Conservation (phyloP, 2,888 invertebrate genomes). For the Cecidostiba fungosa region DNA sequence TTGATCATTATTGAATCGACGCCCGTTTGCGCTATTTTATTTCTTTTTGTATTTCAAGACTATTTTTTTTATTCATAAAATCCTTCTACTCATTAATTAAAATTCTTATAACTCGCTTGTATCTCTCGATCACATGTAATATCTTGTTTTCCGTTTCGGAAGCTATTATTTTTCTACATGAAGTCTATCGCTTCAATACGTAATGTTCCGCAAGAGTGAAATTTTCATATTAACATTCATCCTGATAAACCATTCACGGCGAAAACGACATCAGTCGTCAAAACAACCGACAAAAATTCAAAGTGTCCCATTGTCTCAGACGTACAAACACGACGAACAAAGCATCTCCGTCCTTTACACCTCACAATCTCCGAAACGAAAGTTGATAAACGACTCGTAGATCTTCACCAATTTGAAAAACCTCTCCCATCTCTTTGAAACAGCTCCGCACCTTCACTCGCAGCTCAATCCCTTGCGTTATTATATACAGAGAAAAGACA, state of each 20-base stretch:
- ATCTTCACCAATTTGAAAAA: neutral
- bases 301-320: neutral
- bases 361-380: neutral
- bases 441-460: neutral
- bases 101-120: too few relatives aligned
- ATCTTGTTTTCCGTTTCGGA: neutral
- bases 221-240: neutral
- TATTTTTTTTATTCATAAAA: too few relatives aligned
- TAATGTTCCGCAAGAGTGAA: neutral
- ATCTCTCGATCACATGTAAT: too few relatives aligned
- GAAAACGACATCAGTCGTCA: neutral
- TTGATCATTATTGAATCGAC: neutral
- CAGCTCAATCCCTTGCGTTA: neutral
- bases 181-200: neutral
- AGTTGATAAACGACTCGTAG: conserved; percentile 8
- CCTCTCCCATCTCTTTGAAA: conserved; percentile 16
- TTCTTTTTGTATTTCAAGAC: too few relatives aligned
- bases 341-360: neutral
- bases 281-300: neutral
- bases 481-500: too few relatives aligned
- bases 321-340: neutral
- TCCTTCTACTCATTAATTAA: too few relatives aligned
- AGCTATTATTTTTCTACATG: neutral
- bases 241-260: neutral
- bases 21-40: too few relatives aligned